Base-by-base conservation (phyloP, 2,113 vertebrate genomes). In the Mirza zaza region DNA sequence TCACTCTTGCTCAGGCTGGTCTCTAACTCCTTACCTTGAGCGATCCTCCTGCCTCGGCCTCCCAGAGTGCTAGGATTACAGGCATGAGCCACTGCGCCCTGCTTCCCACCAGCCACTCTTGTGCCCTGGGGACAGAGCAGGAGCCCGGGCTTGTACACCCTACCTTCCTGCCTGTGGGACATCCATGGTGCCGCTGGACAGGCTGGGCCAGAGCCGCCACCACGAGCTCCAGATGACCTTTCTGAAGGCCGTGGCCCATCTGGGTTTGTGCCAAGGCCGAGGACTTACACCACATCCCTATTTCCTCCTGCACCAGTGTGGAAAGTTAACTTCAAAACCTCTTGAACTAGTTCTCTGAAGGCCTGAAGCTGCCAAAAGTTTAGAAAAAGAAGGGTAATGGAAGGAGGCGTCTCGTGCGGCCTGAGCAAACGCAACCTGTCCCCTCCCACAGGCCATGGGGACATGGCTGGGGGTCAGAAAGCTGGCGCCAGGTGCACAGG, bases 61-160 rank as follows among this genome's bases (percentile, higher is more conserved):
- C 7, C 45, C 45, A 45, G 45, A 45, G 45, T 45, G 45, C 45
- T 45, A 45, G 45, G 45, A 45, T 45, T 45, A 45, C 8, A 45
- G 45, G 45, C 45, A 8, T 45, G 45, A 45, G 45, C 45, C 45
- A 45, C 45, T 8, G 1, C 45, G 45, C 45, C 45, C 45, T 7
- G 8, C 45, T 8, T 45, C 45, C 45, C 45, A 45, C 7, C 1
- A 45, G 36, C 36, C 2, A 0, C 34, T 14, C 48, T 34, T 25
- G 6, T 0, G 0, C 34, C 25, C 55, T 5, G 8, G 59, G 50
- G 61, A 27, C 57, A 39, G 45, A 2, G 1, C n/a, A 32, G 7
- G 76, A 18, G 6, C 25, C 18, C 70, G 65, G 36, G 48, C 4
- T 14, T 42, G 52, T 67, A 42, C n/a, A 61, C 20, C 23, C 59